A percentile compares a stretch with the other conserved stretches of the same genome.
Evolutionary conservation across 2,113 vertebrate genomes (phyloP).

Genomic region (Austrofundulus limnaeus): DNA sequence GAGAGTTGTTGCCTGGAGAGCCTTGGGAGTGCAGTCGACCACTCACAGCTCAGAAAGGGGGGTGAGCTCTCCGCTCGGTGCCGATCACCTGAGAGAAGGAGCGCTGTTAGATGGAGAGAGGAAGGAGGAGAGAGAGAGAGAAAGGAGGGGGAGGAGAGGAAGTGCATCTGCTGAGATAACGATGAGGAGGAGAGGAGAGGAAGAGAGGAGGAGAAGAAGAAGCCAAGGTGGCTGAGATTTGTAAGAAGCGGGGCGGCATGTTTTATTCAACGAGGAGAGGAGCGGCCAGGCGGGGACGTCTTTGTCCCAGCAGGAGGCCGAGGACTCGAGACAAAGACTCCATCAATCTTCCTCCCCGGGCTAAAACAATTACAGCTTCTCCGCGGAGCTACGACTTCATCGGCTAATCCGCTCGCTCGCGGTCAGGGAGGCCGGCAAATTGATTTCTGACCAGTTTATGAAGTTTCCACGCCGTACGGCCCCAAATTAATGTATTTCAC

Average conservation of each 20-base stretch:
- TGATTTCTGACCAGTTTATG: neutral
- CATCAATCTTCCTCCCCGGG: neutral
- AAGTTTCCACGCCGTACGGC: neutral
- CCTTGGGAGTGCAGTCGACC: constrained; percentile 62
- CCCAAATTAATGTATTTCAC: no score
- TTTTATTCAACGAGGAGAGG: constrained; percentile 67
- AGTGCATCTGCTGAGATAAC: constrained; percentile 43
- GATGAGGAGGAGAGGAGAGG: constrained; percentile 26
- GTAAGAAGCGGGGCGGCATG: constrained; percentile 52
- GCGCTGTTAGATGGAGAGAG: constrained; percentile 44
- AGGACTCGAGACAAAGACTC: neutral
- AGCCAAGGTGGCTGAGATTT: constrained; percentile 55
- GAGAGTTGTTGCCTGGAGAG: constrained; percentile 56
- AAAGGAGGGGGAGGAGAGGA: constrained; percentile 5
- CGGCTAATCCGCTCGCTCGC: neutral
- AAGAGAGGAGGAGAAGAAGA: constrained; percentile 8
- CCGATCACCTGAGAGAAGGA: constrained; percentile 70
- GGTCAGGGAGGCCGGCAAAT: neutral
- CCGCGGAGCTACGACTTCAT: neutral
- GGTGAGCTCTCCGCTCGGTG: constrained; percentile 45
- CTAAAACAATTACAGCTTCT: neutral
- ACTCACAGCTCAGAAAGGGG: constrained; percentile 54
- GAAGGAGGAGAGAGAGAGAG: constrained; percentile 8
- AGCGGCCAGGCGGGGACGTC: constrained; percentile 44
- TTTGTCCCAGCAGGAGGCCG: constrained; percentile 43